Percentiles rank a stretch among this genome's conserved stretches.
Evolutionary conservation across 2,888 invertebrate genomes (phyloP).

Genomic region (Anagyrus pseudococci): DNA sequence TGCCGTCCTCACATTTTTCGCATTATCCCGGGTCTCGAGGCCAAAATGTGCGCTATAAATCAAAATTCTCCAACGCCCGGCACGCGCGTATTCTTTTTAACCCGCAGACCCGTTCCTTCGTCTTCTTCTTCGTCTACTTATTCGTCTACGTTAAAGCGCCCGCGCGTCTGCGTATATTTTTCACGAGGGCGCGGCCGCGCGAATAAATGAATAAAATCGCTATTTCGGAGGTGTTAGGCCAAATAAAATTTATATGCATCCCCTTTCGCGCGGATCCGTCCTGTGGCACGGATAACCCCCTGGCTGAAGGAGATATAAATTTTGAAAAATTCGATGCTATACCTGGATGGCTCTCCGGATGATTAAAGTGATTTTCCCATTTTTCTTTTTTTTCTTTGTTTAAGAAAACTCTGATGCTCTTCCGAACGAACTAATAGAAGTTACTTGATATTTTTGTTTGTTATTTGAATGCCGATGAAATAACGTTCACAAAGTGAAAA

Average conservation of each 20-base stretch:
- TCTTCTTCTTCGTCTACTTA: not conserved
- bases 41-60: conserved; percentile 38
- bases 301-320: not conserved
- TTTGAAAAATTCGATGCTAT: not conserved
- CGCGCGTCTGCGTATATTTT: conserved; percentile 15
- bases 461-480: no score
- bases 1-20: conserved; percentile 36
- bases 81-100: conserved; percentile 14
- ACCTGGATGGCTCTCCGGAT: not conserved
- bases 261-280: no score
- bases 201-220: conserved; percentile 33
- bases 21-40: conserved; percentile 22
- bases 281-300: no score
- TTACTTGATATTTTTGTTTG: no score
- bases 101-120: not conserved
- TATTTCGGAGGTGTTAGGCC: conserved; percentile 21
- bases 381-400: no score
- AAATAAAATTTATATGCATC: conserved; percentile 29
- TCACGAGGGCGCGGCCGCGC: not conserved
- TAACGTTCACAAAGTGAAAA: no score
- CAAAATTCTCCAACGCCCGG: conserved; percentile 16
- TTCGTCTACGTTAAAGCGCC: no score
- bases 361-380: not conserved
- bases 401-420: no score
- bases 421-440: no score